A percentile compares a stretch with the other conserved stretches of the same genome.
These are phyloP conservation scores for Pseudanteris insignis DNA, from an alignment of 2,888 invertebrate species.

Conservation along the genomic window DNA sequence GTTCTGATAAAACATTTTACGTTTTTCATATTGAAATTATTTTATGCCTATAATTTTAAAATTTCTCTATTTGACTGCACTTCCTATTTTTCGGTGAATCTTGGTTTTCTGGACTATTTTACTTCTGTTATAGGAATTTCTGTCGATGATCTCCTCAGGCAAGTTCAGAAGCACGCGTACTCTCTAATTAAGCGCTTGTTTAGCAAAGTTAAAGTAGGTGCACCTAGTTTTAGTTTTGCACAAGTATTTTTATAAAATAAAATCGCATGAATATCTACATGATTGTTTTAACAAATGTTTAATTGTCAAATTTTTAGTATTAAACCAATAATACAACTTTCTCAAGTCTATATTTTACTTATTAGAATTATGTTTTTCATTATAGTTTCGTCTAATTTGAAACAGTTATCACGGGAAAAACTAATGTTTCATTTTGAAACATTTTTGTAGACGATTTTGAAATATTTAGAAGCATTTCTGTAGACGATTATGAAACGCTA, in stretches of 20 bases:
- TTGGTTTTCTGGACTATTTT: conserved; percentile 62
- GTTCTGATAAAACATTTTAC: too few relatives aligned
- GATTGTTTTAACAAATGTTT: not conserved
- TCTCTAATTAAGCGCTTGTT: conserved; percentile 58
- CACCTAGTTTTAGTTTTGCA: conserved; percentile 49
- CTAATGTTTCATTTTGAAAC: too few relatives aligned
- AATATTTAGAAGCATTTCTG: too few relatives aligned
- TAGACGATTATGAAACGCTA: too few relatives aligned
- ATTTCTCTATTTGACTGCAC: too few relatives aligned
- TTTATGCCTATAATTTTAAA: conserved; percentile 23
- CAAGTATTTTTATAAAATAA: conserved; percentile 38
- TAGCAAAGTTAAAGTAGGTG: conserved; percentile 58
- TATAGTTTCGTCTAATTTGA: not conserved
- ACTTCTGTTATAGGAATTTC: conserved; percentile 66
- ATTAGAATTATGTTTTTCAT: not conserved
- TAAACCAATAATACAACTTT: too few relatives aligned
- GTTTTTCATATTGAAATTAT: not conserved
- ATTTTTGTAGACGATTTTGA: too few relatives aligned
- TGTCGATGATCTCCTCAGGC: conserved; percentile 65
- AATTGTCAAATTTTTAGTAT: not conserved
- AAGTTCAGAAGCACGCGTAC: conserved; percentile 58
- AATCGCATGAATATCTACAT: conserved; percentile 27
- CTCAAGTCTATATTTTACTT: too few relatives aligned
- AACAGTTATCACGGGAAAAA: too few relatives aligned
- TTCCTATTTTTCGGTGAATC: conserved; percentile 53